A percentile compares a stretch with the other conserved stretches of the same genome.
These are phyloP conservation scores for Agrotis clavis DNA, from an alignment of 2,888 invertebrate species.

Conservation along the genomic window DNA sequence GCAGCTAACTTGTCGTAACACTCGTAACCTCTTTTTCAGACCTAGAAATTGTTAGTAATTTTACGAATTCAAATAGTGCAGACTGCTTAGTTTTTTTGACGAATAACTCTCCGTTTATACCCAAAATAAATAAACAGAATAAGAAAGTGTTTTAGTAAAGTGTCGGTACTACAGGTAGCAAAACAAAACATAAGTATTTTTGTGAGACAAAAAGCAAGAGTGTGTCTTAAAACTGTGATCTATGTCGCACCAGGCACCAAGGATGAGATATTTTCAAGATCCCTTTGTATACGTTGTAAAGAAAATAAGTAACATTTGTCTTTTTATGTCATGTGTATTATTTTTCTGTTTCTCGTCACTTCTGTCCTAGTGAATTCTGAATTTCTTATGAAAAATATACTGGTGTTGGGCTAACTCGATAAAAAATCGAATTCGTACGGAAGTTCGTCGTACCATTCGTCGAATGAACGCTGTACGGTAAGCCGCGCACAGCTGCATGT, in stretches of 20 bases:
- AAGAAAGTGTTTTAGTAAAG: conserved; percentile 37
- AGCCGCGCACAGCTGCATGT: conserved; percentile 37
- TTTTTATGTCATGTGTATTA: conserved; percentile 63
- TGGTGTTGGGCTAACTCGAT: conserved; percentile 15
- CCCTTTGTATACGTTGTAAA: conserved; percentile 67
- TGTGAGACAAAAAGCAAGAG: conserved; percentile 54
- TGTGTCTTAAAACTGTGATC: conserved; percentile 65
- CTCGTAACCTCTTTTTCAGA: conserved; percentile 44
- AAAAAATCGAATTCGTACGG: conserved; percentile 11
- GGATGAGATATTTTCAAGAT: conserved; percentile 70
- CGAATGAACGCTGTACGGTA: conserved; percentile 5
- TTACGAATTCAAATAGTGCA: conserved; percentile 39
- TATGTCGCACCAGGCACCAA: conserved; percentile 66
- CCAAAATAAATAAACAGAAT: conserved; percentile 36
- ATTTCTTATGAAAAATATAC: conserved; percentile 12
- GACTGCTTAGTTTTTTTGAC: conserved; percentile 37
- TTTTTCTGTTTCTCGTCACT: conserved; percentile 61
- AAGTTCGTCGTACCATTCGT: conserved; percentile 12
- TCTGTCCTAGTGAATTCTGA: conserved; percentile 47
- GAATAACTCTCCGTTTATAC: conserved; percentile 38
- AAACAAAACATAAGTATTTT: conserved; percentile 51
- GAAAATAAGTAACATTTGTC: conserved; percentile 70
- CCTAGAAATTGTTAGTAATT: conserved; percentile 38
- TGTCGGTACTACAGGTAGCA: conserved; percentile 36
- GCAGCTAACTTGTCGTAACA: conserved; percentile 39